These are phyloP conservation scores for Heliconius cydno DNA, from an alignment of 2,888 invertebrate species.

Conservation along the genomic window DNA sequence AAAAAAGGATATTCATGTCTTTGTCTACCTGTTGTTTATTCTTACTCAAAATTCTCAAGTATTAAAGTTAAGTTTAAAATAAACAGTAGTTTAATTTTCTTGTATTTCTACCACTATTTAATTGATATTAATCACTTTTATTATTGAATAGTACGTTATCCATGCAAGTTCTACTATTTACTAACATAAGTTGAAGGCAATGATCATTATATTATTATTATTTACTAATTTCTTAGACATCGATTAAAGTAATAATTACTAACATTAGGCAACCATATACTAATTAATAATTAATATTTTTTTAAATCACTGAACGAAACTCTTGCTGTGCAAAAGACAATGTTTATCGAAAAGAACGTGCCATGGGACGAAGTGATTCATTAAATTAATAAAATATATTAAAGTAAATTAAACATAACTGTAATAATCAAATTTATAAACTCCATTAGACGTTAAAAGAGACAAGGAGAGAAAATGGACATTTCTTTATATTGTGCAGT, in stretches of 20 bases:
- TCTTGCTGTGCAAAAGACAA: not conserved
- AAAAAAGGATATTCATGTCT: too few species aligned
- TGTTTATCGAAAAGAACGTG: not conserved
- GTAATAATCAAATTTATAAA: not conserved
- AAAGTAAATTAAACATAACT: not conserved
- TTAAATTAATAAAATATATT: not conserved
- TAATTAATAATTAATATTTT: constrained; percentile 8
- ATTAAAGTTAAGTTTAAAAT: too few species aligned
- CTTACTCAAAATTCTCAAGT: too few species aligned
- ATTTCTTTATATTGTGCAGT: not conserved
- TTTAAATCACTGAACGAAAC: not conserved
- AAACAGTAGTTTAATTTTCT: not conserved
- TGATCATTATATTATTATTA: not conserved
- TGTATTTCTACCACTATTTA: not conserved
- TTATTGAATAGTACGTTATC: not conserved
- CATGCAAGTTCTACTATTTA: not conserved
- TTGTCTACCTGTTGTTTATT: too few species aligned
- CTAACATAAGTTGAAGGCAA: not conserved
- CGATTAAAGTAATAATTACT: not conserved
- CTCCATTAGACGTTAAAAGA: not conserved
- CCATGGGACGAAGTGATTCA: not conserved
- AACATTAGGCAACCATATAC: not conserved
- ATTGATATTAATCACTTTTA: too few species aligned
- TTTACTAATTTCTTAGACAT: constrained; percentile 1
- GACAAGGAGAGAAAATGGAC: not conserved